Conservation (phyloP, 2,797 vertebrate genomes). For the Muscicapa comitata region DNA sequence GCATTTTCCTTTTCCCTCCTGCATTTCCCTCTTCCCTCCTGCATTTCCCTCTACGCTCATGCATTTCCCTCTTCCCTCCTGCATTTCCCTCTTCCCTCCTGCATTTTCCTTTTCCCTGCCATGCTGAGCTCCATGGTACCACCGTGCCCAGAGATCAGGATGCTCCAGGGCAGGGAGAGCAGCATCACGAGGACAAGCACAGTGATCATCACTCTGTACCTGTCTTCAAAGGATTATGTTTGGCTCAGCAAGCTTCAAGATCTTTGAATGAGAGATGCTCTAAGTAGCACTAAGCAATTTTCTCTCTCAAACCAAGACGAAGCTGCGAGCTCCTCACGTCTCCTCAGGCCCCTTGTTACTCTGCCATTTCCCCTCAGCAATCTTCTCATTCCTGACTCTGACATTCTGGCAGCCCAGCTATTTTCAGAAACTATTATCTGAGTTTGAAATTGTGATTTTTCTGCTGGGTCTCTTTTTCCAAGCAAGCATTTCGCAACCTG, state of each 20-base stretch:
- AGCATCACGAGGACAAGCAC: background rate
- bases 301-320: slow-evolving; percentile 41
- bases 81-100: too few species aligned
- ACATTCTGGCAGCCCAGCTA: slow-evolving; percentile 10
- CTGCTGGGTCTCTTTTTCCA: slow-evolving; percentile 4
- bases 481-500: background rate
- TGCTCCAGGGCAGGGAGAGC: background rate
- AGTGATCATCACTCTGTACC: slow-evolving; percentile 36
- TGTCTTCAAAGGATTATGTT: slow-evolving; percentile 48
- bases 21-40: background rate
- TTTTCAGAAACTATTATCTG: slow-evolving; percentile 51
- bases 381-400: slow-evolving; percentile 31
- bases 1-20: too few species aligned
- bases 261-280: slow-evolving; percentile 47
- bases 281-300: slow-evolving; percentile 62
- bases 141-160: background rate
- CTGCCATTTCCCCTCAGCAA: slow-evolving; percentile 51
- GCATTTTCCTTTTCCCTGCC: background rate
- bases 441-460: slow-evolving; percentile 24
- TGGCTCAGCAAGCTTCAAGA: slow-evolving; percentile 58
- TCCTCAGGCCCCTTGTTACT: slow-evolving; percentile 60
- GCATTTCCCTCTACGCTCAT: background rate
- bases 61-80: background rate
- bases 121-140: accelerated
- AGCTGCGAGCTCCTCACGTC: slow-evolving; percentile 40